Evolutionary conservation across 2,113 vertebrate species (phyloP), one percentile per base, ranked within the genome.

Genomic region (Oncorhynchus mykiss): DNA sequence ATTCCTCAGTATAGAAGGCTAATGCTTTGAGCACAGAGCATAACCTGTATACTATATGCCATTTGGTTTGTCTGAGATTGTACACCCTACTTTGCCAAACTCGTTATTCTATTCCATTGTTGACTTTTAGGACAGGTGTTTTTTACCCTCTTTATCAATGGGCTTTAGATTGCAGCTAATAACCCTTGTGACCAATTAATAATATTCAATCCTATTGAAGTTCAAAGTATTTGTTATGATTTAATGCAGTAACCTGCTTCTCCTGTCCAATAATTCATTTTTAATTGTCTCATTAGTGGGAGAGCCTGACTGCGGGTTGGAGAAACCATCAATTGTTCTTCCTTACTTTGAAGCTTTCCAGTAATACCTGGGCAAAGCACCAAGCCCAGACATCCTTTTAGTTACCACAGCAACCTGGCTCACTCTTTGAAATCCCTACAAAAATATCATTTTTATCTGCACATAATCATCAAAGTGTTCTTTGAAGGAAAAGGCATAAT

Each of bases 281-380:
- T 90, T 89, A 90, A 90, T 90, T 88, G 90, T 88, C 87, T 92
- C 86, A 86, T 92, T 92, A 91, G 78, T 31, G 14, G 14, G 25
- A 27, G 16, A 67, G 16, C 24, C 9, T 71, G 45, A 71, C 45
- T 54, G 22, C 54, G 22, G 45, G 24, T 24, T 71, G 48, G 22
- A 54, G 78, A 84, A 86, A 86, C 91, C 79, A 90, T 90, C 84
- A 86, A 83, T 84, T 78, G 75, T 81, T 86, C 85, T 84, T 76
- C 39, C 49, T 80, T 84, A 64, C 87, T 91, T 88, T 91, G 87
- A 92, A 72, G 88, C 86, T 68, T 71, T 77, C 84, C 77, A 78
- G 82, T 87, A 67, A 45, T 89, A 91, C 89, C 86, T 89, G 87
- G 80, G 79, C 78, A 69, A 80, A 77, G 76, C 86, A 82, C 45